phyloP scores from a whole-genome alignment of 2,888 invertebrate genomes.

The Sylvicola cinctus region DNA sequence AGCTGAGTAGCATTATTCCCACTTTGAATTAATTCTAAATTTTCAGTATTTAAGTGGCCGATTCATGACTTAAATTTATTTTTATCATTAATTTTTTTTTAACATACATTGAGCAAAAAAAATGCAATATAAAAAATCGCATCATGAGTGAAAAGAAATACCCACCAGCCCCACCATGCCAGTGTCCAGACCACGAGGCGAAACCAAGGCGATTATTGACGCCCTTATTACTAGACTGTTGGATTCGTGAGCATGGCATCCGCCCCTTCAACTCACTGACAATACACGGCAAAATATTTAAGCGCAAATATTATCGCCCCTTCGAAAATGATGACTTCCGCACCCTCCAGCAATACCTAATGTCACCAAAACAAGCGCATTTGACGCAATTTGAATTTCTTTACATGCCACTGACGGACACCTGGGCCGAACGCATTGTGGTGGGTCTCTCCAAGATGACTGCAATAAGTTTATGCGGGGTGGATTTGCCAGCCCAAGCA shows the following conservation, averaged over 20 bases:
- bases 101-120: no score
- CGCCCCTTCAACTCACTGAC: conserved; percentile 17
- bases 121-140: no score
- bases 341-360: conserved; percentile 14
- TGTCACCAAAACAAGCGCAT: conserved; percentile 9
- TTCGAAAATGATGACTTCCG: conserved; percentile 14
- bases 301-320: conserved; percentile 13
- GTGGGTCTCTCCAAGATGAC: conserved; percentile 1
- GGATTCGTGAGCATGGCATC: conserved; percentile 20
- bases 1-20: no score
- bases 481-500: conserved; percentile 3
- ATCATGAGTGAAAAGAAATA: no score
- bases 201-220: conserved; percentile 7
- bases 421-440: neutral
- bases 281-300: conserved; percentile 15
- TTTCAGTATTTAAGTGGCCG: no score
- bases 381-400: conserved; percentile 11
- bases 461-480: conserved; percentile 4
- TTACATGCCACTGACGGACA: neutral
- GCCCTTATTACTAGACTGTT: conserved; percentile 16
- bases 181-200: conserved; percentile 4
- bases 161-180: no score
- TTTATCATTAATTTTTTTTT: no score
- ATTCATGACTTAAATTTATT: no score
- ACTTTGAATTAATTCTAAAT: no score